Percentiles rank a stretch among this genome's conserved stretches.
Evolutionary conservation across 2,113 vertebrate species (phyloP).

Genomic region (Sialia sialis): DNA sequence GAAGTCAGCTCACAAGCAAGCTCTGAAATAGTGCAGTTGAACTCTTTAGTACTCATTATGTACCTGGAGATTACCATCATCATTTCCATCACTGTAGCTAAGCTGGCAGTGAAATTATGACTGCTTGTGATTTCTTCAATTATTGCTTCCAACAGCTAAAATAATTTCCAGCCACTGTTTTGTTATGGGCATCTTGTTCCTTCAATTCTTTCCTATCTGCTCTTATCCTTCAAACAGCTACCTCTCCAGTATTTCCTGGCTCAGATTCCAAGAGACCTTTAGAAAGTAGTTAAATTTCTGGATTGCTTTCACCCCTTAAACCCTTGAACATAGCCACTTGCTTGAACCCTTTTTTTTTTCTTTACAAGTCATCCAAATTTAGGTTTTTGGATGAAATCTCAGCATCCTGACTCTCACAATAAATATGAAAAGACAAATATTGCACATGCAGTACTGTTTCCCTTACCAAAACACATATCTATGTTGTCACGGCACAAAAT

Average conservation of each 20-base stretch:
- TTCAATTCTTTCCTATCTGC: background rate
- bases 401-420: background rate
- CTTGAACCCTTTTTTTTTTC: background rate
- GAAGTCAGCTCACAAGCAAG: background rate
- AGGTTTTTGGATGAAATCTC: background rate
- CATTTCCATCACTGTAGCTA: background rate
- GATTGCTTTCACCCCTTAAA: background rate
- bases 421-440: background rate
- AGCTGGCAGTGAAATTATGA: background rate
- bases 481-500: background rate
- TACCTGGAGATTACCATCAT: background rate
- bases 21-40: background rate
- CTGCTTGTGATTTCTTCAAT: background rate
- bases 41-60: background rate
- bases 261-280: background rate
- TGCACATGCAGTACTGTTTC: no score
- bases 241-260: background rate
- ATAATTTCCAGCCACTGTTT: background rate
- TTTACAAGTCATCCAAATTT: background rate
- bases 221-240: background rate
- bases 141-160: background rate
- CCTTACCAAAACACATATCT: background rate
- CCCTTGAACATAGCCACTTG: background rate
- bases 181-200: background rate
- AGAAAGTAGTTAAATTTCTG: background rate